A percentile compares a stretch with the other conserved stretches of the same genome.
Conservation (phyloP, 1,140 invertebrate genomes). For the Drosophila kepulauana region DNA sequence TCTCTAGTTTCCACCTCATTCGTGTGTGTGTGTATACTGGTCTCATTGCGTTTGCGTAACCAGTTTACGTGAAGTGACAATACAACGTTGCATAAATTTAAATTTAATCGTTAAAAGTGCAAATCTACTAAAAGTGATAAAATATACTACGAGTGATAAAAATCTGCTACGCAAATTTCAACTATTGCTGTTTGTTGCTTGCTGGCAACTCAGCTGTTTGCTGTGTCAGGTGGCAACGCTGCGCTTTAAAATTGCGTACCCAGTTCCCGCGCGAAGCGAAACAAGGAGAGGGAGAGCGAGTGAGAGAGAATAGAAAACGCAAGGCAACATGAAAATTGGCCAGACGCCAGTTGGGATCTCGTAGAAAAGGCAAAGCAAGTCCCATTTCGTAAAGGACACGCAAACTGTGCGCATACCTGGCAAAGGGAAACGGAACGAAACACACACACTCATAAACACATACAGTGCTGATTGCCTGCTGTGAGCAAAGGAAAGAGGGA, state of each 20-base stretch:
- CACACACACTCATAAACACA: constrained; percentile 3
- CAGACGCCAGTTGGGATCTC: constrained; percentile 61
- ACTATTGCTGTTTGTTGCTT: neutral
- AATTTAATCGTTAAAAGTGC: no score
- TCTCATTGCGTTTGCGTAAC: constrained; percentile 36
- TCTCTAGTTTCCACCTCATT: neutral
- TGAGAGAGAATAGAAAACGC: constrained; percentile 19
- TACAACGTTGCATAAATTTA: no score
- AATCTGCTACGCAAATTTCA: neutral
- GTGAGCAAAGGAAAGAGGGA: neutral
- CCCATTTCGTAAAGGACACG: constrained; percentile 17
- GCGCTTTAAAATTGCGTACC: constrained; percentile 26
- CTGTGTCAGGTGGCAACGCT: constrained; percentile 41
- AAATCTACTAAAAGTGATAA: no score
- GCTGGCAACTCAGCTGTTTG: neutral
- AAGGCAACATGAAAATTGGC: constrained; percentile 26
- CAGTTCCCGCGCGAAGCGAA: constrained; percentile 56
- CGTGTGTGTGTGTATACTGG: constrained; percentile 9
- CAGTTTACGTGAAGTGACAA: neutral
- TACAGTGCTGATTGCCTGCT: neutral
- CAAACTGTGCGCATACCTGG: constrained; percentile 5
- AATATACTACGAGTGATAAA: no score
- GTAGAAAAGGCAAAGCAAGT: constrained; percentile 32
- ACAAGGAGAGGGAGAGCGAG: neutral
- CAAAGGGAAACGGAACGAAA: neutral